phyloP scores from a whole-genome alignment of 2,888 invertebrate genomes.

The Pyrrhosoma nymphula region DNA sequence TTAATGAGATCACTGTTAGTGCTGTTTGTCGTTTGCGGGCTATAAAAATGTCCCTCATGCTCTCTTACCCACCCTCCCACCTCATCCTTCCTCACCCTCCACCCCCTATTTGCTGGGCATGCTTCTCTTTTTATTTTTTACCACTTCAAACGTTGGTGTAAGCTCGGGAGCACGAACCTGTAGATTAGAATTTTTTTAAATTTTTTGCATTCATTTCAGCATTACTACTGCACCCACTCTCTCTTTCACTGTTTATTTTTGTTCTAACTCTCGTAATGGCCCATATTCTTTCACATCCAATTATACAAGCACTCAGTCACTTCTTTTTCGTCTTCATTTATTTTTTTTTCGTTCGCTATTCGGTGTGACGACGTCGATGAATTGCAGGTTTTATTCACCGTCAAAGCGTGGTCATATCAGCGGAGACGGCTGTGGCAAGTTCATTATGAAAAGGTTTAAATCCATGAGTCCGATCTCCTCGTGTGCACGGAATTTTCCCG shows the following conservation, averaged over 20 bases:
- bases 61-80: not conserved
- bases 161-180: not conserved
- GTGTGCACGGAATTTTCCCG: not conserved
- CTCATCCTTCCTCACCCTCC: too few relatives aligned
- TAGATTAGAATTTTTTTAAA: not conserved
- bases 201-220: not conserved
- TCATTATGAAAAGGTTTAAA: not conserved
- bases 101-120: not conserved
- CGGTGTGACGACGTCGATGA: not conserved
- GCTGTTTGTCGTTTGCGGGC: not conserved
- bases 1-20: slow-evolving; percentile 39
- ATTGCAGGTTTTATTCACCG: not conserved
- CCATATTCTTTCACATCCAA: not conserved
- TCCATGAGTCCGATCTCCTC: not conserved
- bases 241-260: not conserved
- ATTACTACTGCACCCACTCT: not conserved
- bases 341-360: not conserved
- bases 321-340: not conserved
- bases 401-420: not conserved
- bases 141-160: not conserved
- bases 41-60: not conserved
- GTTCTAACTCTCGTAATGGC: not conserved
- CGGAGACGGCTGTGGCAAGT: not conserved
- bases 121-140: not conserved
- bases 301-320: not conserved